phyloP scores from a whole-genome alignment of 2,113 vertebrate genomes.

The Hipposideros armiger region DNA sequence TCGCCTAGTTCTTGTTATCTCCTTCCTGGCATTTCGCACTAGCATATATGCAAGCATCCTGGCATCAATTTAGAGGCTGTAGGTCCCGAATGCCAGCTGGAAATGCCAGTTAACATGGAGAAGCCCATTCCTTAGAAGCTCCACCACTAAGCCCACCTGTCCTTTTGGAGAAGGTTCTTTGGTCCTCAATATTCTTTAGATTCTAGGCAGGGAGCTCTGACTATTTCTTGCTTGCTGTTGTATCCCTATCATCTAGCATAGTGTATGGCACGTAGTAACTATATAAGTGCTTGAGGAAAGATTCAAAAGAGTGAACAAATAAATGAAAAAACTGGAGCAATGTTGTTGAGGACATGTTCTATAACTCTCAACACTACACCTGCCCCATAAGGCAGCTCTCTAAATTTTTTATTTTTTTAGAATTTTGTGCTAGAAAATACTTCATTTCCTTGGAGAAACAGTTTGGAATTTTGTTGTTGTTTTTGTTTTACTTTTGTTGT shows the following conservation, averaged over 20 bases:
- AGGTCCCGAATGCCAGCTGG: not conserved
- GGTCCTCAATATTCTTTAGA: not conserved
- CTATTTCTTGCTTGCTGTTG: too few species aligned
- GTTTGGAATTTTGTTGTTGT: not conserved
- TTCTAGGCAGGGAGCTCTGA: not conserved
- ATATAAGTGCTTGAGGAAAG: not conserved
- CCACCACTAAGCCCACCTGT: not conserved
- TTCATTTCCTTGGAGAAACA: constrained; percentile 33
- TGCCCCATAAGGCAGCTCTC: not conserved
- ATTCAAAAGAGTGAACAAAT: not conserved
- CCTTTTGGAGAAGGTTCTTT: not conserved
- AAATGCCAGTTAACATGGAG: not conserved
- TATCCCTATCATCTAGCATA: not conserved
- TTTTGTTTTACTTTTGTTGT: not conserved
- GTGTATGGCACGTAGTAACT: not conserved
- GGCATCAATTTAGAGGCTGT: not conserved
- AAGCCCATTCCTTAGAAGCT: not conserved
- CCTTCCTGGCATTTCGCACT: not conserved
- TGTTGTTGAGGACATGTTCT: not conserved
- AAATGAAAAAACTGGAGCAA: not conserved
- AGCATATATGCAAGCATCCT: not conserved
- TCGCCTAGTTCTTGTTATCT: not conserved
- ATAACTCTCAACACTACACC: not conserved
- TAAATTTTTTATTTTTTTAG: not conserved
- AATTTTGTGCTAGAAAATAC: not conserved